These are phyloP conservation scores for Eubasilissa splendida DNA, from an alignment of 2,888 invertebrate species.

Conservation along the genomic window DNA sequence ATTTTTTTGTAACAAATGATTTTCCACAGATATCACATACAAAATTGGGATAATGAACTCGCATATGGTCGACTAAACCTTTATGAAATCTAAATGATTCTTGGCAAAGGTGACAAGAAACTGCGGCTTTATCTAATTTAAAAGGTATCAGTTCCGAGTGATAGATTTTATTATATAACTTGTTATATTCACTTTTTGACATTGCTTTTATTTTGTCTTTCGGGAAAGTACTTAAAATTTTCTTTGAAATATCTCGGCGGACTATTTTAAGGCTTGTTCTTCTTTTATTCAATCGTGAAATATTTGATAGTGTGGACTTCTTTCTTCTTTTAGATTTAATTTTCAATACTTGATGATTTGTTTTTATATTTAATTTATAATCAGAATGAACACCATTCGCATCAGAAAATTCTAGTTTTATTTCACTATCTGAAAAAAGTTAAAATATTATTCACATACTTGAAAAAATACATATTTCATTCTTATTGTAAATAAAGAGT, in stretches of 20 bases:
- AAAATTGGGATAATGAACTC: constrained; percentile 62
- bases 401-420: background rate
- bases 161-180: constrained; percentile 20
- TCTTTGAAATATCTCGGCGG: constrained; percentile 19
- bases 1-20: constrained; percentile 42
- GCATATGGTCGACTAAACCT: constrained; percentile 66
- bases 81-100: constrained; percentile 64
- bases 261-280: constrained; percentile 18
- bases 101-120: constrained; percentile 59
- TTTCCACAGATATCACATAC: constrained; percentile 52
- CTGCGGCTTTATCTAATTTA: constrained; percentile 66
- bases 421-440: background rate
- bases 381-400: background rate
- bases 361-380: background rate
- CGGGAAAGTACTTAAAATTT: constrained; percentile 7
- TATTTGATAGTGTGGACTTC: constrained; percentile 6
- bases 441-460: background rate
- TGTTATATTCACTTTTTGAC: constrained; percentile 32
- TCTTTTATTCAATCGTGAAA: background rate
- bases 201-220: constrained; percentile 29
- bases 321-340: constrained; percentile 3
- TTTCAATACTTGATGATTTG: background rate
- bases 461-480: no score
- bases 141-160: constrained; percentile 63
- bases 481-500: no score